Evolutionary conservation across 2,888 invertebrate species (phyloP).

Genomic region (Bellardia bayeri): DNA sequence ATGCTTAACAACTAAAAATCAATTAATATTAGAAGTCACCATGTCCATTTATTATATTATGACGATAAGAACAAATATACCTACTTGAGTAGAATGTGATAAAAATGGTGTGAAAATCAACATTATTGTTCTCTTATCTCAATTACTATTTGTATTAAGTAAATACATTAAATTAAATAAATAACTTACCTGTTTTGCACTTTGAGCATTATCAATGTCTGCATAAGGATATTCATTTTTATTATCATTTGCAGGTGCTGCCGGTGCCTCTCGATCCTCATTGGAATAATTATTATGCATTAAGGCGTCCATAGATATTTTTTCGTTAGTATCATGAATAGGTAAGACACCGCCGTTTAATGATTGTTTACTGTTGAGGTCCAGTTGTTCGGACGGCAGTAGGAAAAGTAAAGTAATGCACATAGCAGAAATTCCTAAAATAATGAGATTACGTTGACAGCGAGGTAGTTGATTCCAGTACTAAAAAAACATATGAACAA

Average conservation of each 20-base stretch:
- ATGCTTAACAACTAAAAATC: too few relatives aligned
- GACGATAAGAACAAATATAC: too few relatives aligned
- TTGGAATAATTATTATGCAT: slow-evolving; percentile 28
- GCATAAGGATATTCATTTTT: slow-evolving; percentile 12
- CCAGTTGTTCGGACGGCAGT: slow-evolving; percentile 84
- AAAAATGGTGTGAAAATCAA: too few relatives aligned
- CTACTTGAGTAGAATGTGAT: too few relatives aligned
- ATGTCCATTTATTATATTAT: too few relatives aligned
- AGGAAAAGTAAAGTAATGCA: slow-evolving; percentile 86
- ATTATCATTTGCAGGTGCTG: slow-evolving; percentile 6
- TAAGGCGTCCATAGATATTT: background rate
- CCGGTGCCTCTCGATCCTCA: background rate
- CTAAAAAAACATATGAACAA: slow-evolving; percentile 84
- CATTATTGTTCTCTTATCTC: background rate
- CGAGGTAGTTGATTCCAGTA: slow-evolving; percentile 94
- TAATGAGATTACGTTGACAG: slow-evolving; percentile 91
- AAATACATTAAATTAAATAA: background rate
- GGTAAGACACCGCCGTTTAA: slow-evolving; percentile 27
- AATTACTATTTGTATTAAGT: background rate
- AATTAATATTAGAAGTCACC: too few relatives aligned
- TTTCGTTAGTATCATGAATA: slow-evolving; percentile 16
- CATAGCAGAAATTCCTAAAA: slow-evolving; percentile 86
- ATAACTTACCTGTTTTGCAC: slow-evolving; percentile 62
- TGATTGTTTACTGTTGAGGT: slow-evolving; percentile 50
- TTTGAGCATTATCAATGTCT: slow-evolving; percentile 27